A percentile compares a stretch with the other conserved stretches of the same genome.
phyloP scores from a whole-genome alignment of 2,888 invertebrate genomes.

The Eledone cirrhosa region DNA sequence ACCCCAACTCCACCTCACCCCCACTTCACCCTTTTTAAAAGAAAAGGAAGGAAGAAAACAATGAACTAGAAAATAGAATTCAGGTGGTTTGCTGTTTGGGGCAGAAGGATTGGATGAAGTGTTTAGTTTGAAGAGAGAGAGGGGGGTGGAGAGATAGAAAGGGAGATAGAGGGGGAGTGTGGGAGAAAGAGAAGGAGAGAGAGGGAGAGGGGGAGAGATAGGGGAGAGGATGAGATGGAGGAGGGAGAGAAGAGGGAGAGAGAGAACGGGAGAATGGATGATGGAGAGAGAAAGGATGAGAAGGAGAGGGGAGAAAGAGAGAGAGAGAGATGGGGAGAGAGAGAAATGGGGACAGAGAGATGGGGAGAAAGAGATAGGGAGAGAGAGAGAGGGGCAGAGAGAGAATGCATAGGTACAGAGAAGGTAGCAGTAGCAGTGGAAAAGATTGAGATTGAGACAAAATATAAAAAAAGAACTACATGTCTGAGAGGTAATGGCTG shows the following conservation, averaged over 20 bases:
- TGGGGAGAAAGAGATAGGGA: background rate
- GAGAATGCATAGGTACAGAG: background rate
- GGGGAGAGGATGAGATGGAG: background rate
- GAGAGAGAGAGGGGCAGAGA: background rate
- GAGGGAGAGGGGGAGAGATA: background rate
- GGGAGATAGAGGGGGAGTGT: background rate
- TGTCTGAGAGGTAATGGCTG: background rate
- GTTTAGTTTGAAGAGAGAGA: background rate
- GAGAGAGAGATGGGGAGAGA: background rate
- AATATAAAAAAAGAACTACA: background rate
- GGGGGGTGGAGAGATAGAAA: background rate
- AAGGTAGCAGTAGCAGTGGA: background rate
- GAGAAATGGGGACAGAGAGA: background rate
- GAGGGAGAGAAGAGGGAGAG: background rate
- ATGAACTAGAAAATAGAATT: no score
- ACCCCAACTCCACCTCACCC: no score
- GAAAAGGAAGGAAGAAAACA: no score
- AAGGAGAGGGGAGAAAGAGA: background rate
- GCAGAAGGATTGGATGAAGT: no score
- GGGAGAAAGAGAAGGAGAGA: background rate
- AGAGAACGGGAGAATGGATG: background rate
- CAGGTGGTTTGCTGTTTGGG: no score
- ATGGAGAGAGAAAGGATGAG: background rate
- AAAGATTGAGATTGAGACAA: background rate
- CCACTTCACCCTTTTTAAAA: no score